Conservation (phyloP, 1,140 invertebrate species). For the Penaeus chinensis region DNA sequence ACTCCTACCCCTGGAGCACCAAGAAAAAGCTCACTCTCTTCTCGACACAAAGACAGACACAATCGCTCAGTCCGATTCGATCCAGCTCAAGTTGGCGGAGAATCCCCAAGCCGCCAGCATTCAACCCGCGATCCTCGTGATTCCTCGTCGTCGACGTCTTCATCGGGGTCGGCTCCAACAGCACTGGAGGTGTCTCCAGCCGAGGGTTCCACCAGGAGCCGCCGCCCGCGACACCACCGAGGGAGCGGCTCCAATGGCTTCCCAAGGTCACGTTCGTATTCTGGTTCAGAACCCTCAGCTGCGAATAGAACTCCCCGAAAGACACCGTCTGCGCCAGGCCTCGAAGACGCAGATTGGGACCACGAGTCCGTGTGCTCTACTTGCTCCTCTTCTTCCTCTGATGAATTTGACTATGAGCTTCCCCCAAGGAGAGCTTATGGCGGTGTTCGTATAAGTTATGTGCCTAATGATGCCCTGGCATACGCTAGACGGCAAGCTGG, state of each 20-base stretch:
- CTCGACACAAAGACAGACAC: conserved; percentile 61
- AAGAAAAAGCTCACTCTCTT: conserved; percentile 56
- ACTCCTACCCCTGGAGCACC: conserved; percentile 50
- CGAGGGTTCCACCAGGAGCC: conserved; percentile 11
- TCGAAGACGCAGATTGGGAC: conserved; percentile 66
- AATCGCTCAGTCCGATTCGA: conserved; percentile 65
- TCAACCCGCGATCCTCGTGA: conserved; percentile 27
- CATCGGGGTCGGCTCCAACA: conserved; percentile 61
- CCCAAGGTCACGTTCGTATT: conserved; percentile 69
- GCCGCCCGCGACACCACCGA: conserved; percentile 70
- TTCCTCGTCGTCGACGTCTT: conserved; percentile 58
- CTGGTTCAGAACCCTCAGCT: conserved; percentile 62
- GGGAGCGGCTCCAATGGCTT: conserved; percentile 64
- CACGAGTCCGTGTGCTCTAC: conserved; percentile 82
- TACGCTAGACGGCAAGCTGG: conserved; percentile 67
- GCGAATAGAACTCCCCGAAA: conserved; percentile 64
- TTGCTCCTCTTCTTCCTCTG: conserved; percentile 81
- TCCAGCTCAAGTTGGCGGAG: conserved; percentile 61
- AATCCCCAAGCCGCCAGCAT: conserved; percentile 28
- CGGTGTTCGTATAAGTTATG: conserved; percentile 84
- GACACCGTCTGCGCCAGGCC: conserved; percentile 63
- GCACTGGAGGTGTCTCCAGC: conserved; percentile 45
- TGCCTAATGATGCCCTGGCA: conserved; percentile 87
- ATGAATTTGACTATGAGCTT: conserved; percentile 81
- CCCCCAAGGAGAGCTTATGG: conserved; percentile 84